These are phyloP conservation scores for Prionace glauca DNA, from an alignment of 2,797 vertebrate genomes.

Conservation along the genomic window DNA sequence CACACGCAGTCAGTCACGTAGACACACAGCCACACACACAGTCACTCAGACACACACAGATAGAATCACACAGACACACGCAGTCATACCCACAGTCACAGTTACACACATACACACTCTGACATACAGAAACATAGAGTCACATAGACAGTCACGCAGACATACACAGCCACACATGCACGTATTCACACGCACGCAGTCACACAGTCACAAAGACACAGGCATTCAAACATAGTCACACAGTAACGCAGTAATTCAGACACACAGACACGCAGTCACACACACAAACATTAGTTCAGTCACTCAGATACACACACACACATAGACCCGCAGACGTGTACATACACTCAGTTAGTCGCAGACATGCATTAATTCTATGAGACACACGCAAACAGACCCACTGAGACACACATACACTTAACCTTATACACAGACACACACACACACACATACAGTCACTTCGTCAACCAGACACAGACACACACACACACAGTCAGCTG, in stretches of 20 bases:
- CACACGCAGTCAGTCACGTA: not conserved
- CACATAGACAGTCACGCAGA: not conserved
- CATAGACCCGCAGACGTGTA: not conserved
- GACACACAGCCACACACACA: not conserved
- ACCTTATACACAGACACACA: not conserved
- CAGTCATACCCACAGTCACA: not conserved
- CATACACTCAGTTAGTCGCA: no score
- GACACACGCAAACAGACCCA: not conserved
- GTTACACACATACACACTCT: not conserved
- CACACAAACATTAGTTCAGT: no score
- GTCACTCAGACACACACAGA: not conserved
- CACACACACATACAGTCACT: not conserved
- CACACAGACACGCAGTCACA: not conserved
- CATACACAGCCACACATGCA: no score
- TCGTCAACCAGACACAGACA: not conserved
- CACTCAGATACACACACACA: not conserved
- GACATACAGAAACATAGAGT: not conserved
- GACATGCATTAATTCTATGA: no score
- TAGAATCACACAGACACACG: not conserved
- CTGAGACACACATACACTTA: not conserved
- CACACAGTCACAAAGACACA: no score
- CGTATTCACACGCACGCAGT: no score
- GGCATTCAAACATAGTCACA: no score
- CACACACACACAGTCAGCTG: not conserved
- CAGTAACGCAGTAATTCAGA: no score